Evolutionary conservation across 2,888 invertebrate species (phyloP), one percentile per base, ranked within the genome.

Genomic region (Dastarcus helophoroides): DNA sequence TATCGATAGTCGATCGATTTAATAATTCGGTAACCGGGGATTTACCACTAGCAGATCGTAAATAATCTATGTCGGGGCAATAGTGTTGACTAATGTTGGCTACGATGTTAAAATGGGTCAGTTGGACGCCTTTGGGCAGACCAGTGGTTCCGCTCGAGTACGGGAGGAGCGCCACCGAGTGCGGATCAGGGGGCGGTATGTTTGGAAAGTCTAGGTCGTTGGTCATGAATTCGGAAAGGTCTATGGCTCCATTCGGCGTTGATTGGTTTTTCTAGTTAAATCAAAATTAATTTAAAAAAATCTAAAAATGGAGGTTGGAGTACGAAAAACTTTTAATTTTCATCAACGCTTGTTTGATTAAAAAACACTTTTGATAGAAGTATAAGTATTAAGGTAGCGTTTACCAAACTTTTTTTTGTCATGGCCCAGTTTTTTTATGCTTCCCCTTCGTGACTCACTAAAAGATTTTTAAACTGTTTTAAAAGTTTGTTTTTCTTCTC

Each of bases 81-180:
- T 7, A 8, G 8, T 6, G 7, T 9, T 57, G 56, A 13, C 29
- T 28, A 9, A 56, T 29, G 37, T 64, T 61, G 1, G 60, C 38
- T 1, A 62, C 47, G 2, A 65, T 28, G 46, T 61, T 63, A 24
- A 37, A 47, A 23, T 47, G 42, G 0, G 73, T 69, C 2, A 81
- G 61, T 43, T 73, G 67, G 0, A 82, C 81, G 2, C 79, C 81
- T 61, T 83, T 83, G 1, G 82, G 79, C 28, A 79, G 37, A 0
- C 89, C 89, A 0, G 86, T 89, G 0, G 89, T 89, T 2, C 83
- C 83, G 53, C 85, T 85, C 2, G 86, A 86, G 55, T 80, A 88
- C 1, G 84, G 85, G 48, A 88, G 60, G 4, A 79, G 58, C 0
- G 71, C 70, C 2, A 76, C 55, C 42, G 81, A 79, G 8, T 76